Conservation (phyloP, 2,113 vertebrate species). For the Dendropsophus ebraccatus region DNA sequence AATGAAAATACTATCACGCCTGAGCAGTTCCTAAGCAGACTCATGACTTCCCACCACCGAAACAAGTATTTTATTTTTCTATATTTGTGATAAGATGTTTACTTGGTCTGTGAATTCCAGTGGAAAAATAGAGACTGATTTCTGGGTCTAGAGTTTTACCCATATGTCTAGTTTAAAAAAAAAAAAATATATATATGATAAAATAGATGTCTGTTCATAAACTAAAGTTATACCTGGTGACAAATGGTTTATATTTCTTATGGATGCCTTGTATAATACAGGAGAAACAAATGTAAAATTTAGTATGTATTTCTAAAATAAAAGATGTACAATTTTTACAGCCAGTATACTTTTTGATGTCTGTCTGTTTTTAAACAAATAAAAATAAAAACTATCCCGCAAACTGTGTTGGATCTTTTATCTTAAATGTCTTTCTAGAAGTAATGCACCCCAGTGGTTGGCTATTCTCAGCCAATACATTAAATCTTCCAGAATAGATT, state of each 20-base stretch:
- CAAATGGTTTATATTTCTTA: constrained; percentile 70
- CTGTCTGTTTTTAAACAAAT: constrained; percentile 75
- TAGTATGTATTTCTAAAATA: constrained; percentile 69
- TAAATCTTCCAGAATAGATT: too few relatives aligned
- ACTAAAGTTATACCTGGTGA: constrained; percentile 65
- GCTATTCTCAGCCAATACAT: too few relatives aligned
- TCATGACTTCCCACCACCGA: constrained; percentile 13
- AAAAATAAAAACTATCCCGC: constrained; percentile 54
- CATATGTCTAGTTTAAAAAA: constrained; percentile 63
- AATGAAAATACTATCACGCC: background rate
- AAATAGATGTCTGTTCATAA: constrained; percentile 64
- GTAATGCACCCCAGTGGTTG: too few relatives aligned
- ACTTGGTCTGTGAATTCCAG: constrained; percentile 58
- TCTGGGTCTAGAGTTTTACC: constrained; percentile 66
- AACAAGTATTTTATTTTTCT: constrained; percentile 61
- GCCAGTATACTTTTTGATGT: constrained; percentile 75
- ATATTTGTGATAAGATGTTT: constrained; percentile 47
- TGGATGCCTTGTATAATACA: constrained; percentile 73
- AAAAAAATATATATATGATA: background rate
- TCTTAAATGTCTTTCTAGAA: too few relatives aligned
- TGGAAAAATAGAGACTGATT: constrained; percentile 61
- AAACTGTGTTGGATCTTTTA: background rate
- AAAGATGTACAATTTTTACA: constrained; percentile 73
- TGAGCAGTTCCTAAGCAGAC: constrained; percentile 14
- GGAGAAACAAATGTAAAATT: constrained; percentile 66